These are phyloP conservation scores for Lagocephalus sceleratus DNA, from an alignment of 2,797 vertebrate genomes.

Conservation along the genomic window DNA sequence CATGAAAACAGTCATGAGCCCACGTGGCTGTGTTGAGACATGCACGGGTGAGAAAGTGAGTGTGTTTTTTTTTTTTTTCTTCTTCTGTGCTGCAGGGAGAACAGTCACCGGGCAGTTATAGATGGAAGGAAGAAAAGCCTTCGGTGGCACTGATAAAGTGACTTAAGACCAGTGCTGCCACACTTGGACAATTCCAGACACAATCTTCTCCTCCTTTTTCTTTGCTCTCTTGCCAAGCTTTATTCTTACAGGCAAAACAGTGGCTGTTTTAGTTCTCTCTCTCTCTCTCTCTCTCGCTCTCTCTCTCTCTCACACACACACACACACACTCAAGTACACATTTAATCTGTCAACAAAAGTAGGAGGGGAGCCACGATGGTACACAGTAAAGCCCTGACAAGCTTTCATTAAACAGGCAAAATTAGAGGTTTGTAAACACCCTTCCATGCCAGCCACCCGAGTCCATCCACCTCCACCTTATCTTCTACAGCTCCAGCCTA, in stretches of 20 bases:
- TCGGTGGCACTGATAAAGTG: conserved; percentile 79
- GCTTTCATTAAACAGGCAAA: conserved; percentile 70
- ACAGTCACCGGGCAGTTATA: conserved; percentile 62
- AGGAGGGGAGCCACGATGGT: conserved; percentile 32
- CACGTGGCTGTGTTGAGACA: conserved; percentile 57
- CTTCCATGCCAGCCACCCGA: conserved; percentile 11
- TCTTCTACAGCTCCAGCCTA: conserved; percentile 28
- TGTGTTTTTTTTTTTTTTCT: conserved; percentile 56
- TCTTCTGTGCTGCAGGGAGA: conserved; percentile 52
- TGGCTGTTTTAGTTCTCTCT: conserved; percentile 59
- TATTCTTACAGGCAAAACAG: conserved; percentile 68
- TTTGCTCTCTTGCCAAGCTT: conserved; percentile 60
- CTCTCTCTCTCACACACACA: neutral
- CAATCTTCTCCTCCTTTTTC: conserved; percentile 74
- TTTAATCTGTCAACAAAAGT: conserved; percentile 36
- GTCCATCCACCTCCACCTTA: conserved; percentile 44
- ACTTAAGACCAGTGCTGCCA: conserved; percentile 71
- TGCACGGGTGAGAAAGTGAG: conserved; percentile 54
- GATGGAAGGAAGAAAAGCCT: conserved; percentile 64
- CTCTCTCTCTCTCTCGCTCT: conserved; percentile 4
- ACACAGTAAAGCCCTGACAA: conserved; percentile 64
- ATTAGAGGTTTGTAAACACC: conserved; percentile 67
- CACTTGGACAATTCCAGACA: conserved; percentile 72
- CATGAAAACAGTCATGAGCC: conserved; percentile 27
- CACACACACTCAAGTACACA: conserved; percentile 15